A percentile compares a stretch with the other conserved stretches of the same genome.
phyloP scores from a whole-genome alignment of 37 sponge, comb jelly and placozoan genomes.

The Theonella swinhoei region DNA sequence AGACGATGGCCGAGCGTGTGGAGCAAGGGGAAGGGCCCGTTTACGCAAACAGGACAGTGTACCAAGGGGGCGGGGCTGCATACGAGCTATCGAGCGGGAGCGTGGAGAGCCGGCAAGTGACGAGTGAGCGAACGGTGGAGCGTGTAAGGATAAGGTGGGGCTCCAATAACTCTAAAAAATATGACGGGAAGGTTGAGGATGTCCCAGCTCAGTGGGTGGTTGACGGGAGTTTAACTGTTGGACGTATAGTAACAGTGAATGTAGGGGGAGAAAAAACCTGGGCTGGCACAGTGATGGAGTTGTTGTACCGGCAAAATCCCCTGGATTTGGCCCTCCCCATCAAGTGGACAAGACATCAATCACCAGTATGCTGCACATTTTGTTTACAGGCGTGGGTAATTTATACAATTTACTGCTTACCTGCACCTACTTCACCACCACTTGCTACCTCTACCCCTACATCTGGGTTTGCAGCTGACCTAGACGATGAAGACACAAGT shows the following conservation, averaged over 20 bases:
- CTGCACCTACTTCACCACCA: too few species aligned
- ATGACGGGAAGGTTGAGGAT: background rate
- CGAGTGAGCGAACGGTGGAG: background rate
- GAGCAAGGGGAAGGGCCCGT: too few species aligned
- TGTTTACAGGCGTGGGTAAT: too few species aligned
- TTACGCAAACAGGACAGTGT: too few species aligned
- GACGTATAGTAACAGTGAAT: too few species aligned
- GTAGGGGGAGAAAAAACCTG: background rate
- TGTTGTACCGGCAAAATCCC: background rate
- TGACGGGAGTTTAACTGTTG: background rate
- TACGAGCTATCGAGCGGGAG: too few species aligned
- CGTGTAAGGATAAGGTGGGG: background rate
- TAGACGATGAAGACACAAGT: too few species aligned
- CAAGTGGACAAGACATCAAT: background rate
- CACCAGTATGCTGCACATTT: background rate
- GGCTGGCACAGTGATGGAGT: background rate
- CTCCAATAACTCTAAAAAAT: background rate
- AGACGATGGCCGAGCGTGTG: too few species aligned
- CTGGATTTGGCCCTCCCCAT: background rate
- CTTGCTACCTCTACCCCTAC: too few species aligned
- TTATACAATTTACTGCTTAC: too few species aligned
- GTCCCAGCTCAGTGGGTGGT: background rate
- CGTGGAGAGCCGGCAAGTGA: background rate
- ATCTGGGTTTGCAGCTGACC: too few species aligned
- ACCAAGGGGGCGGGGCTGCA: background rate